Evolutionary conservation across 2,113 vertebrate species (phyloP), one percentile per base, ranked within the genome.

Genomic region (Theristicus caerulescens): DNA sequence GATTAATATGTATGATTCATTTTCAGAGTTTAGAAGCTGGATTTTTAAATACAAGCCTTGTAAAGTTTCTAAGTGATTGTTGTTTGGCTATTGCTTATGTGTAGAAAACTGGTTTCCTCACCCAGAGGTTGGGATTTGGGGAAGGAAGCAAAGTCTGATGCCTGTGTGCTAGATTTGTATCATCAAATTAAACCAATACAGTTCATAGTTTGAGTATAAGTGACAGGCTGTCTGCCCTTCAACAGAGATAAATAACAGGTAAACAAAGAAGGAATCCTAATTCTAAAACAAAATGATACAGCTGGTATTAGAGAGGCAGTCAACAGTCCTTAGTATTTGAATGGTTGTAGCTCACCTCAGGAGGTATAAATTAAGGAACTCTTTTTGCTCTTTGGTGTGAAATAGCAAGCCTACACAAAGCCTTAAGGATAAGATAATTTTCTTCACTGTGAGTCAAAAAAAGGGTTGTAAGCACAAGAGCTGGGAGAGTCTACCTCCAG

Each of bases 331-430:
- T 65, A 73, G 49, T 42, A n/a, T 82, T 70, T 49, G 58, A 80
- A 84, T 62, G n/a, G 25, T 27, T 89, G 55, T 27, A 70, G 27
- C 16, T 96, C 32, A 87, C 40, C 44, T 94, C 49, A 51, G 58
- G 54, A 91, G 22, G 17, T 72, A 85, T 82, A 94, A 95, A 95
- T 89, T 79, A 92, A 93, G 36, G 40, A 92, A 19, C 16, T 82
- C 20, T 73, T 51, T 82, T 86, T 76, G 55, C 20, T 73, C 54
- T 82, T 86, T 76, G 55, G 20, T 85, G 52, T 91, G 78, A 92
- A 87, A 54, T 73, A 85, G n/a, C 38, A 73, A 93, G 15, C n/a
- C 65, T 70, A 55, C 42, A 90, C 11, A 92, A 82, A 93, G 65
- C 71, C 81, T 89, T 73, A 89, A 85, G 64, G 59, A 93, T 62